A percentile compares a stretch with the other conserved stretches of the same genome.
Conservation (phyloP, 2,888 invertebrate species). For the Erebia aethiops region DNA sequence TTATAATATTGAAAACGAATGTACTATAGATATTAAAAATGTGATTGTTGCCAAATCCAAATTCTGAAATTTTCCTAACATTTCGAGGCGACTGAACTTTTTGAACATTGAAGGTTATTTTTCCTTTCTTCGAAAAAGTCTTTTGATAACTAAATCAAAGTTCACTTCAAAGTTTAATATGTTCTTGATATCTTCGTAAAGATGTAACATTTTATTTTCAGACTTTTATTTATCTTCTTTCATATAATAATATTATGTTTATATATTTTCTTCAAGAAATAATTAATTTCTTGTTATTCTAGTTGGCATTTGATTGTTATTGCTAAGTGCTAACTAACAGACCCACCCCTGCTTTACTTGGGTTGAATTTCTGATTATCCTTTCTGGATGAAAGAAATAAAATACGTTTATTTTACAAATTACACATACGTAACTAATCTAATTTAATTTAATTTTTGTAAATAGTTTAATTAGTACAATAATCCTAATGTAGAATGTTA, state of each 20-base stretch:
- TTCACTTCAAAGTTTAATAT: conserved; percentile 13
- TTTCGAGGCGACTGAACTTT: background rate
- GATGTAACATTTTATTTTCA: background rate
- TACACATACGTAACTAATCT: no score
- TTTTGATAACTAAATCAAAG: conserved; percentile 12
- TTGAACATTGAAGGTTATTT: background rate
- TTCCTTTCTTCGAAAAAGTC: background rate
- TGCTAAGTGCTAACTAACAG: background rate
- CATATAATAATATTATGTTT: background rate
- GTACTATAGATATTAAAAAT: no score
- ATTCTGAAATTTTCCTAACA: background rate
- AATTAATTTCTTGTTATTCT: background rate
- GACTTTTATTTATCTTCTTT: conserved; percentile 1
- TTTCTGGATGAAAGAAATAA: no score
- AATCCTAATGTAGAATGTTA: no score
- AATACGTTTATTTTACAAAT: background rate
- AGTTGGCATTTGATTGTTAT: background rate
- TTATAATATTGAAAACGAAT: no score
- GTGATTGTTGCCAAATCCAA: background rate
- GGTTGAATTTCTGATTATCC: no score
- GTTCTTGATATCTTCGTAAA: background rate
- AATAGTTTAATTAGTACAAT: no score
- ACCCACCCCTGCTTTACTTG: no score
- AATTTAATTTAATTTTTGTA: no score
- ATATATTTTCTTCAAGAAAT: background rate